A percentile compares a stretch with the other conserved stretches of the same genome.
These are phyloP conservation scores for Ceyx margarethae DNA, from an alignment of 2,113 vertebrate genomes.

Conservation along the genomic window DNA sequence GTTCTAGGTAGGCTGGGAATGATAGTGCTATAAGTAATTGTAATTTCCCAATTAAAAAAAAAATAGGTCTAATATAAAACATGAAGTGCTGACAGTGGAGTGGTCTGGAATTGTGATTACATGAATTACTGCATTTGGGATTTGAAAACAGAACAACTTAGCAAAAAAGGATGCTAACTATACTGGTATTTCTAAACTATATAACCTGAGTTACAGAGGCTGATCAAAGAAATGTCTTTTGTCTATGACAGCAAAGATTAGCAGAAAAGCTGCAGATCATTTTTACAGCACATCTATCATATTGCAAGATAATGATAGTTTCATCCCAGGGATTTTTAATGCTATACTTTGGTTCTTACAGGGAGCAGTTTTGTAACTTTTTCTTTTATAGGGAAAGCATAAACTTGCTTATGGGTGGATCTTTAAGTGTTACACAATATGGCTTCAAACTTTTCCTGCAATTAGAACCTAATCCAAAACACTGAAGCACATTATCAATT, in stretches of 20 bases:
- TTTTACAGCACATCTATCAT: neutral
- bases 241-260: neutral
- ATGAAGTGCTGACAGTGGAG: neutral
- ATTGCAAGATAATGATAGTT: neutral
- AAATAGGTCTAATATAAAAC: neutral
- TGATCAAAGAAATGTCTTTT: neutral
- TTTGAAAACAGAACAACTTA: neutral
- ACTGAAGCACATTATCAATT: conserved; percentile 36
- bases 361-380: neutral
- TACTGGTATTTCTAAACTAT: neutral
- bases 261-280: neutral
- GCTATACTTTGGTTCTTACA: neutral
- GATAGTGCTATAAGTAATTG: neutral
- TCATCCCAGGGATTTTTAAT: neutral
- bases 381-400: neutral
- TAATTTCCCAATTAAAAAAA: neutral
- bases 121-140: neutral
- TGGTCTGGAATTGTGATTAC: neutral
- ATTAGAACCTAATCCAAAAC: conserved; percentile 42
- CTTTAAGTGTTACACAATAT: conserved; percentile 27
- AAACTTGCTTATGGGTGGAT: neutral
- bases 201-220: neutral
- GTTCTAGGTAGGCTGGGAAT: neutral
- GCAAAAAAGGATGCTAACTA: neutral
- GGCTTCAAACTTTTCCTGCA: conserved; percentile 46